A percentile compares a stretch with the other conserved stretches of the same genome.
phyloP scores from a whole-genome alignment of 2,888 invertebrate genomes.

The Aromia moschata region DNA sequence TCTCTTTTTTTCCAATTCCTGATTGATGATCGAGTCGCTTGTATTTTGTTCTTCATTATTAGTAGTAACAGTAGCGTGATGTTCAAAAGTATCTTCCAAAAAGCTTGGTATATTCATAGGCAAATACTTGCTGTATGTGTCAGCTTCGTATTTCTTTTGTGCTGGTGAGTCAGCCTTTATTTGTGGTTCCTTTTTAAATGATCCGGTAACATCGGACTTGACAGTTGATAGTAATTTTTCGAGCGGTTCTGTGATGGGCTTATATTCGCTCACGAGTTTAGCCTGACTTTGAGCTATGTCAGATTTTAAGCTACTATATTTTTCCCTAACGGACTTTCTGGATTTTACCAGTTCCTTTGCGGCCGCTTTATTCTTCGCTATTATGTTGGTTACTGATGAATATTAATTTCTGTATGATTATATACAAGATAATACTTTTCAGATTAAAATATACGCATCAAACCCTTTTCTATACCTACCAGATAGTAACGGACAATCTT shows the following conservation, averaged over 20 bases:
- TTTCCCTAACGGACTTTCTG: not conserved
- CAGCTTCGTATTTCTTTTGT: too few species aligned
- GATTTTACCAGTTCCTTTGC: slow-evolving; percentile 5
- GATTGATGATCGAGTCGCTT: not conserved
- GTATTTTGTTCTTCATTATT: not conserved
- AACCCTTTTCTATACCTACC: slow-evolving; percentile 18
- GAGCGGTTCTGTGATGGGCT: slow-evolving; percentile 16
- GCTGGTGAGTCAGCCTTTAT: not conserved
- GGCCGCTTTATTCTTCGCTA: not conserved
- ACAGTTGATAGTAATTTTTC: not conserved
- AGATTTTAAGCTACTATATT: slow-evolving; percentile 10
- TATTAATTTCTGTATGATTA: not conserved
- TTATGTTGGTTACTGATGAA: not conserved
- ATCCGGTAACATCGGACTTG: not conserved
- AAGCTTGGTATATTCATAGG: not conserved
- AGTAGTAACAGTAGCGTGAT: not conserved
- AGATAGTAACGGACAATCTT: slow-evolving; percentile 2
- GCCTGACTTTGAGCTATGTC: not conserved
- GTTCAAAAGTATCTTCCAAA: not conserved
- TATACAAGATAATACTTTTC: not conserved
- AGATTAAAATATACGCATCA: slow-evolving; percentile 11
- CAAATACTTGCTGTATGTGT: not conserved
- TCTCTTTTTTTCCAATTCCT: not conserved
- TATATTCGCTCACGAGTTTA: not conserved
- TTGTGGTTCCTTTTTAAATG: not conserved